Conservation (phyloP, 2,888 invertebrate genomes). For the Cerastis leucographa region DNA sequence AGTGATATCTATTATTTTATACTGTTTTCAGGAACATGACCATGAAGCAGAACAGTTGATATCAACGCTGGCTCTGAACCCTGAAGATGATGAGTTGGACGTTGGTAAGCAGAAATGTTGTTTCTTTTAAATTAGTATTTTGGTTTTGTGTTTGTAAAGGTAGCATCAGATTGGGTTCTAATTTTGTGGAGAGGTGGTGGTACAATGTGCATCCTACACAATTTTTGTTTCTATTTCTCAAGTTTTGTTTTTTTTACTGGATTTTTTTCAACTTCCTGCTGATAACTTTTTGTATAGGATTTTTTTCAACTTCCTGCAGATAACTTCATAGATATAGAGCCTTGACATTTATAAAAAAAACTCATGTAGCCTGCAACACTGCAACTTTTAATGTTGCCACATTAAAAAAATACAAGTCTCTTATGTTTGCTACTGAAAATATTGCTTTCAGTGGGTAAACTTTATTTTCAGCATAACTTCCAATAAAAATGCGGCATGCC, state of each 20-base stretch:
- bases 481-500: neutral
- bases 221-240: no score
- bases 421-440: neutral
- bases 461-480: neutral
- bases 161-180: neutral
- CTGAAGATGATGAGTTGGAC: slow-evolving; percentile 97
- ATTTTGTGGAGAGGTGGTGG: neutral
- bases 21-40: slow-evolving; percentile 95
- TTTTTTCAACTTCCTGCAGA: no score
- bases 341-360: neutral
- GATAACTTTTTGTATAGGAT: no score
- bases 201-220: neutral
- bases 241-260: no score
- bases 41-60: slow-evolving; percentile 97
- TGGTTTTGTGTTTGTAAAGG: neutral
- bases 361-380: neutral
- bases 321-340: no score
- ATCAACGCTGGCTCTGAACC: slow-evolving; percentile 95
- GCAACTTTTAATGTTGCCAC: neutral
- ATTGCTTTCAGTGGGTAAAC: neutral
- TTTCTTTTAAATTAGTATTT: neutral
- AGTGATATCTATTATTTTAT: neutral
- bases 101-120: slow-evolving; percentile 89
- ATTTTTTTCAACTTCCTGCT: no score
- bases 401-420: neutral